phyloP scores from a whole-genome alignment of 2,797 vertebrate species.

The Microctenopoma steveboyesi region DNA sequence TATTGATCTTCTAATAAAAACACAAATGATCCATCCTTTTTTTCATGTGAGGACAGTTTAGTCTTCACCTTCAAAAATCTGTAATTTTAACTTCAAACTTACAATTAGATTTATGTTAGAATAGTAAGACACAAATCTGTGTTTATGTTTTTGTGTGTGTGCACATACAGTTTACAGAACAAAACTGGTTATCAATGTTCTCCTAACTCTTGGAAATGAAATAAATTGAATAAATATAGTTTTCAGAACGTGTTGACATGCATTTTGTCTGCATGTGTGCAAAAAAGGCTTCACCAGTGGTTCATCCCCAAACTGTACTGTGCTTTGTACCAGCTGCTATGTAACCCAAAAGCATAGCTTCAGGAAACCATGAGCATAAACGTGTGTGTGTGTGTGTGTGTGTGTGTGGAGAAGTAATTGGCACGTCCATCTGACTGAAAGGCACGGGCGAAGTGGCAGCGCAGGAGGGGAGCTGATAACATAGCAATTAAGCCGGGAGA shows the following conservation, averaged over 20 bases:
- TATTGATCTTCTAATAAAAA: too few species aligned
- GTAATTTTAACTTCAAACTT: too few species aligned
- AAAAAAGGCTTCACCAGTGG: slow-evolving; percentile 14
- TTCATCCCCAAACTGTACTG: slow-evolving; percentile 50
- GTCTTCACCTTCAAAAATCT: too few species aligned
- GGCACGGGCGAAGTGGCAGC: slow-evolving; percentile 54
- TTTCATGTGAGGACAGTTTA: too few species aligned
- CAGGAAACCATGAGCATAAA: slow-evolving; percentile 34
- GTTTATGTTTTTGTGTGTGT: too few species aligned
- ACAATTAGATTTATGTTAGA: too few species aligned
- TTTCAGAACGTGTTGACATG: slow-evolving; percentile 29
- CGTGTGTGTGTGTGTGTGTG: slow-evolving; percentile 12
- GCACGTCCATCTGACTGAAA: slow-evolving; percentile 71
- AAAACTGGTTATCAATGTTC: not conserved
- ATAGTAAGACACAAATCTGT: too few species aligned
- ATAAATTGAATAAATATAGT: not conserved
- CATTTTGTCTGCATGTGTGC: slow-evolving; percentile 48
- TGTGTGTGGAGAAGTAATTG: slow-evolving; percentile 67
- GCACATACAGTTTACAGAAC: too few species aligned
- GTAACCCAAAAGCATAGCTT: slow-evolving; percentile 53
- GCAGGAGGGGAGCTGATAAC: slow-evolving; percentile 72
- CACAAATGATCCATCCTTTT: too few species aligned
- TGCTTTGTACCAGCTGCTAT: slow-evolving; percentile 49
- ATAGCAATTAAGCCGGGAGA: slow-evolving; percentile 71
- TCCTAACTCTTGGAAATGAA: not conserved